These are phyloP conservation scores for zebrafish (Danio rerio) DNA, from an alignment of 2,113 vertebrate genomes.

Conservation along the genomic window GRCz12tu NC_133176.1:43959501-43960000, in stretches of 20 bases:
- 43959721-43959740: slow-evolving; percentile 3
- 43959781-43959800: not conserved
- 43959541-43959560: slow-evolving; percentile 83
- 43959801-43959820: too few relatives aligned
- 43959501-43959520: slow-evolving; percentile 27
- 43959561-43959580: slow-evolving; percentile 79
- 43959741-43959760: not conserved
- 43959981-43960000: not conserved
- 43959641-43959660: slow-evolving; percentile 9
- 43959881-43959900: not conserved
- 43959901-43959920: too few relatives aligned
- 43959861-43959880: not conserved
- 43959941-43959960: not conserved
- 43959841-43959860: not conserved
- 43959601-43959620: slow-evolving; percentile 59
- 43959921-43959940: not conserved
- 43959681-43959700: not conserved
- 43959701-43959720: not conserved
- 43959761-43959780: too few relatives aligned
- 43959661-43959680: not conserved
- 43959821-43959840: not conserved
- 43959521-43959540: slow-evolving; percentile 68
- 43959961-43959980: too few relatives aligned
- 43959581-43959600: slow-evolving; percentile 58
- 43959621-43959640: slow-evolving; percentile 50